Evolutionary conservation across 2,113 vertebrate species (phyloP).

Genomic region (Elaphurus davidianus): DNA sequence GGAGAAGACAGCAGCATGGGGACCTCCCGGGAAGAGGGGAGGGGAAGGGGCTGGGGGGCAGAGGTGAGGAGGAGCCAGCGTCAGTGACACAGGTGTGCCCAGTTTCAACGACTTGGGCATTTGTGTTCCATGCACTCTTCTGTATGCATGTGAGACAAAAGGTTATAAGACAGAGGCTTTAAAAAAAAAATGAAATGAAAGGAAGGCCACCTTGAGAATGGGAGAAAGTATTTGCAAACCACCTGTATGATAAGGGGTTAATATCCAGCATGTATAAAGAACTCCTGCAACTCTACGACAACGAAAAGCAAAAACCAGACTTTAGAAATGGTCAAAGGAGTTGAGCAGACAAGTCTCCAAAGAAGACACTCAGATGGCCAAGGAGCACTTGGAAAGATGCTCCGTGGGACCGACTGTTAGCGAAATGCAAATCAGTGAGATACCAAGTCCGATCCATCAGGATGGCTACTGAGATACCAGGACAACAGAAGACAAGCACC

Average conservation of each 20-base stretch:
- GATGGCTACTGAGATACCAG: not conserved
- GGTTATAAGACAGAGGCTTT: not conserved
- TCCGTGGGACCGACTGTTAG: fast-evolving
- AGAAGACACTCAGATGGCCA: not conserved
- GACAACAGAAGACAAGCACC: not conserved
- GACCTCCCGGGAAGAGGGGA: not conserved
- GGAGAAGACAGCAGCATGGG: not conserved
- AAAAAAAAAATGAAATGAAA: not conserved
- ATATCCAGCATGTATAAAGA: not conserved
- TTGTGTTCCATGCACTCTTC: not conserved
- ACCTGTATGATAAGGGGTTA: not conserved
- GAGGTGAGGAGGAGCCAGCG: not conserved
- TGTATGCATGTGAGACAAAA: not conserved
- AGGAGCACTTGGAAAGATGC: not conserved
- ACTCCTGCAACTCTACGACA: not conserved
- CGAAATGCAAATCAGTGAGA: not conserved
- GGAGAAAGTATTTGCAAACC: not conserved
- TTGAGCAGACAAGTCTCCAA: not conserved
- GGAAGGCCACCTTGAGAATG: not conserved
- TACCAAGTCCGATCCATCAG: not conserved
- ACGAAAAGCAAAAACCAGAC: not conserved
- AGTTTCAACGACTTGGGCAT: fast-evolving
- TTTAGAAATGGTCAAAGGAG: not conserved
- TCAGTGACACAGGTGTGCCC: not conserved
- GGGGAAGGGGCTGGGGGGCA: not conserved